Base-by-base conservation (phyloP, 1,140 invertebrate species). In the Zaprionus ornatus region DNA sequence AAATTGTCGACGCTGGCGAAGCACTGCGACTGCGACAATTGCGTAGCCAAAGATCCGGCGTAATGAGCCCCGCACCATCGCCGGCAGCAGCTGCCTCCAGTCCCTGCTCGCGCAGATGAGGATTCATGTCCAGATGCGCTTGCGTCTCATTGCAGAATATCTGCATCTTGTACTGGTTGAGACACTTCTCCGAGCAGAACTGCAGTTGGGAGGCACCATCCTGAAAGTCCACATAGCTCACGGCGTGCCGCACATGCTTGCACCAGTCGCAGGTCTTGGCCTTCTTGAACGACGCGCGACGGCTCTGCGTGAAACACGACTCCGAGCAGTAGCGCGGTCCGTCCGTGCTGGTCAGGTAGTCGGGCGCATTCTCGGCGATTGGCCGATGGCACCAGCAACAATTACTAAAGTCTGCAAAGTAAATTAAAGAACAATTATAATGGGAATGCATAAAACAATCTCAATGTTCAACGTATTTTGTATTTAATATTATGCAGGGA, bases 151-250 rank as follows among this genome's bases (percentile, higher is more conserved):
- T 95, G 93, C 97, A 98, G 92, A 98, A 98, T 74, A 98, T 98
- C 90, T 98, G 97, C 97, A 98, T 98, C 94, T 98, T 98, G 93
- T 98, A 98, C 92, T 98, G 97, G 91, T 98, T 98, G 52, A 98
- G 94, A 91, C 97, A 98, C 94, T 98, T 98, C 92, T 98, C 97
- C 65, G 97, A 97, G 92, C 95, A 96, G 92, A 97, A 97, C 92
- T 97, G 96, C 13, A 97, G 93, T 77, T 97, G 96, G 63, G 95
- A 95, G 64, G 96, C 95, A 17, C 96, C 96, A 81, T 97, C 96
- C 94, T 96, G 93, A 91, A 98, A 97, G 92, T 98, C 97, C 17
- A 98, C 97, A 83, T 98, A 98, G 79, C 96, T 98, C n/a, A 98
- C 96, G 0, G 97, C 97, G 85, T 98, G 97, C 23, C 97, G 93